Base-by-base conservation (phyloP, 2,797 vertebrate genomes). In the Erethizon dorsatum region DNA sequence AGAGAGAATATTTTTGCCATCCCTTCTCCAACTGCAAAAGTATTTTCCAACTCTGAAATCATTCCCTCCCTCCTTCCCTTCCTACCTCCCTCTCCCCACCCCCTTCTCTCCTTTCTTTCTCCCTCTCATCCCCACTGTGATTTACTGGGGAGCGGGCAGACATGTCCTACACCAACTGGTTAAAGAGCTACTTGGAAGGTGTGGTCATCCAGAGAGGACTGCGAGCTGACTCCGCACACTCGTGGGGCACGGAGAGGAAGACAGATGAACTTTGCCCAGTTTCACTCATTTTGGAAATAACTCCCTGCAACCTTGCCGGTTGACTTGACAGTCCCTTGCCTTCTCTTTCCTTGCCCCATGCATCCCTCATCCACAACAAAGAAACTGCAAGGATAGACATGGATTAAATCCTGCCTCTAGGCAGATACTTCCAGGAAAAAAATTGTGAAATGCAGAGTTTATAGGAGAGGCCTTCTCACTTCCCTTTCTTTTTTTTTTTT, bases 1-100 rank as follows among this genome's bases (percentile, higher is more conserved):
- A 78, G 24, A 84, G 1, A 52, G 33, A 78, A 77, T 1, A 6
- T 11, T 71, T 89, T 84, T 45, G 50, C 45, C 57, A 56, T 79
- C 10, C 1, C 8, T 88, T 91, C 73, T 85, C 47, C 67, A 82
- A 54, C 77, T 88, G 85, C n/a, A 75, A 83, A 95, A 93, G 10
- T 79, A 57, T 54, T 87, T 75, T 77, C 69, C 92, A 86, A 22
- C 73, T 91, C 91, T 24, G 73, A 91, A 85, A 65, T 65, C 24
- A 69, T 65, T 37, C 26, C 15, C 17, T 54, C 13, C n/a, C 50
- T 71, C 6, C 65, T 11, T 69, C 13, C 12, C 10, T 88, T 28
- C 9, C 13, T 24, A 10, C 22, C 24, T 28, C 63, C 37, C 69
- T 31, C 52, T 11, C 24, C 7, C 56, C 20, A 4, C 37, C 37